Conservation (phyloP, 2,113 vertebrate species). For the Cyphomyrus plagiostoma region DNA sequence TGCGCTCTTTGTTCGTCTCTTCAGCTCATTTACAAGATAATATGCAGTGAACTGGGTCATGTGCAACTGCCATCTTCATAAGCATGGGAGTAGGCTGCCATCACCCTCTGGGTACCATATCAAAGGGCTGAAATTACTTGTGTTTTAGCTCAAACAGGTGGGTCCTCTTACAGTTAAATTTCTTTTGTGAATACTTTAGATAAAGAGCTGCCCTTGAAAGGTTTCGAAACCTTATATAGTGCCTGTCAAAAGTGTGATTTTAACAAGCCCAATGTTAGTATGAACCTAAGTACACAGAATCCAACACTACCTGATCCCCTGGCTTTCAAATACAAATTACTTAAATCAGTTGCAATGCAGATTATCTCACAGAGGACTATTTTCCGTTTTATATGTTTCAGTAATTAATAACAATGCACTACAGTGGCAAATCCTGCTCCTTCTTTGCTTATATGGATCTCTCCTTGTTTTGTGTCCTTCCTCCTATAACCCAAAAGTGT, state of each 20-base stretch:
- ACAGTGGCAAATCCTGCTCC: background rate
- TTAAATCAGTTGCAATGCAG: background rate
- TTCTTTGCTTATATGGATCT: background rate
- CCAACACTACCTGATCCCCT: background rate
- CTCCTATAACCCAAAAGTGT: background rate
- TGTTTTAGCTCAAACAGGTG: constrained; percentile 9
- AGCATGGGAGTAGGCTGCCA: background rate
- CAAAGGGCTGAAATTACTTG: background rate
- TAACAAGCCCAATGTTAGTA: background rate
- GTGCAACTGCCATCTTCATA: background rate
- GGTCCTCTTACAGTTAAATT: background rate
- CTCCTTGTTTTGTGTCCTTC: background rate
- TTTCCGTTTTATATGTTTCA: background rate
- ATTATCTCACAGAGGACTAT: background rate
- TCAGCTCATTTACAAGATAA: background rate
- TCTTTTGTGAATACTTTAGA: constrained; percentile 2
- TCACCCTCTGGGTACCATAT: background rate
- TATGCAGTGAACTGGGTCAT: background rate
- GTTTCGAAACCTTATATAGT: background rate
- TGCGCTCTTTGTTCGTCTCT: background rate
- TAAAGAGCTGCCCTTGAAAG: background rate
- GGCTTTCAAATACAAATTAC: background rate
- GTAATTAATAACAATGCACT: background rate
- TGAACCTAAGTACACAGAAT: background rate
- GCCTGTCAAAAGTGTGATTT: background rate